Conservation (phyloP, 2,797 vertebrate species). For the Rhinichthys osculus region DNA sequence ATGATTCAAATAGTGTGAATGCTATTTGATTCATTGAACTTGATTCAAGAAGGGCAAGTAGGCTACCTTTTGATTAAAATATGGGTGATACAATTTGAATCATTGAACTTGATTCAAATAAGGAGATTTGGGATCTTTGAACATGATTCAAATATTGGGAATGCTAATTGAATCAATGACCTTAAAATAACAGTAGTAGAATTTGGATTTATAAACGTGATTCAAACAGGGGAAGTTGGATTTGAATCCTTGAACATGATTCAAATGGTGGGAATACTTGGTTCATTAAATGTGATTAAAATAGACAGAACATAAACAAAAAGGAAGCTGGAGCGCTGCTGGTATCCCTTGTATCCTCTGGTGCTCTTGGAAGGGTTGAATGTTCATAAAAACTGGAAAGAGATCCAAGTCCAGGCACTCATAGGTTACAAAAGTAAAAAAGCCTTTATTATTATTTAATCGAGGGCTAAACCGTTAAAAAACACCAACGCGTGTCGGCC, state of each 20-base stretch:
- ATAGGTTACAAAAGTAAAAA: too few species aligned
- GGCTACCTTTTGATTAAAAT: neutral
- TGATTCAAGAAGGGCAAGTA: neutral
- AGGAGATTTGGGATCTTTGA: neutral
- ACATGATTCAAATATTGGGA: neutral
- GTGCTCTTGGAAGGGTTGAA: too few species aligned
- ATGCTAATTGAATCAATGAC: neutral
- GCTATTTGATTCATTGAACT: neutral
- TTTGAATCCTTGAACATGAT: neutral
- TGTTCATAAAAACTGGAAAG: too few species aligned
- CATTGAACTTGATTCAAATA: neutral
- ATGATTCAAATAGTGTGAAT: neutral
- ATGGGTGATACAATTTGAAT: neutral
- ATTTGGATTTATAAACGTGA: neutral
- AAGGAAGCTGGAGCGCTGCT: too few species aligned
- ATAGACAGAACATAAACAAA: too few species aligned
- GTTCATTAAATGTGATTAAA: neutral
- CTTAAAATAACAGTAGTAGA: neutral
- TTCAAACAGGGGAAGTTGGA: neutral
- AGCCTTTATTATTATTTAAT: too few species aligned
- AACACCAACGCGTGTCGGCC: too few species aligned
- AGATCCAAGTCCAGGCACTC: too few species aligned
- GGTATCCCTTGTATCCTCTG: too few species aligned
- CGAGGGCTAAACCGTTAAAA: too few species aligned
- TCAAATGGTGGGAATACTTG: neutral